A percentile compares a stretch with the other conserved stretches of the same genome.
Conservation (phyloP, 2,888 invertebrate species). For the Agrochola lychnidis region DNA sequence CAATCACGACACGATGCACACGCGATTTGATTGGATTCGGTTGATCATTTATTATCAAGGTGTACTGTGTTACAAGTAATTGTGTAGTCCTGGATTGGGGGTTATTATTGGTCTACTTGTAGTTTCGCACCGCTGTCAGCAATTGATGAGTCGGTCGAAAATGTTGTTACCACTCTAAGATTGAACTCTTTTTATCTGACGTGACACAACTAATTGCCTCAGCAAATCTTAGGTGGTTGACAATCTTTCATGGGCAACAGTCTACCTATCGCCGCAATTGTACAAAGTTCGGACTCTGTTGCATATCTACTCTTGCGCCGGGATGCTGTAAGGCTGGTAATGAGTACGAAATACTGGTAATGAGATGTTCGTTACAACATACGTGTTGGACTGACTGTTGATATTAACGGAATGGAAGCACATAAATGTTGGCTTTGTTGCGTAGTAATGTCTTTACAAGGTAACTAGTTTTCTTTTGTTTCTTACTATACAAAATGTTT, state of each 20-base stretch:
- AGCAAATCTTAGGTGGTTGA: neutral
- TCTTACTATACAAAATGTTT: neutral
- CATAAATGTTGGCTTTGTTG: slow-evolving; percentile 60
- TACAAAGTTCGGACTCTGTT: slow-evolving; percentile 17
- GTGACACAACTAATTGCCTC: no score
- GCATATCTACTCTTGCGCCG: slow-evolving; percentile 45
- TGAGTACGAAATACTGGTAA: slow-evolving; percentile 82
- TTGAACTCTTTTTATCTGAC: no score
- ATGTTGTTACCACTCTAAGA: no score
- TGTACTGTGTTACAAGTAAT: neutral
- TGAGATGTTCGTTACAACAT: slow-evolving; percentile 85
- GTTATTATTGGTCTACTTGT: neutral
- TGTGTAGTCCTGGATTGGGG: neutral
- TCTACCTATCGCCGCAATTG: neutral
- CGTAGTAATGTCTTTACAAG: slow-evolving; percentile 52
- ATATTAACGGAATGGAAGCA: slow-evolving; percentile 68
- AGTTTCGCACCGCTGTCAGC: neutral
- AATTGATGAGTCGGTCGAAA: neutral
- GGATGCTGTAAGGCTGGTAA: slow-evolving; percentile 75
- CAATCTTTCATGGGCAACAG: neutral
- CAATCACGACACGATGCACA: no score
- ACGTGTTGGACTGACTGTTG: slow-evolving; percentile 77
- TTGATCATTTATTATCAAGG: neutral
- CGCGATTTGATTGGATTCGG: no score
- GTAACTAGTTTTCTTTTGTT: slow-evolving; percentile 43